Conservation (phyloP, 2,797 vertebrate species). For the Kryptolebias ocellatus region DNA sequence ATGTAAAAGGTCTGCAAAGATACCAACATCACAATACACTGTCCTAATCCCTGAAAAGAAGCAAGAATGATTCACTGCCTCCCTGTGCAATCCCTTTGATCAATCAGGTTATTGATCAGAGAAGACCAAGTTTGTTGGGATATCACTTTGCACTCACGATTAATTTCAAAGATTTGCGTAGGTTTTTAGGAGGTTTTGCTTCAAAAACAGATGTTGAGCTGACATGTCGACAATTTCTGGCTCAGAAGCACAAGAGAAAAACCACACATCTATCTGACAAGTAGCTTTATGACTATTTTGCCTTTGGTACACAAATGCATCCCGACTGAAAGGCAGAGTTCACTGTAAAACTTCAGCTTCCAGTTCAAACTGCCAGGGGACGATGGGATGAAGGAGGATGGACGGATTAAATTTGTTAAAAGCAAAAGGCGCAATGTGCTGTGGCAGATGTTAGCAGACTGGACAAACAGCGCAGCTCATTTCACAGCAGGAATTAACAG, state of each 20-base stretch:
- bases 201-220: background rate
- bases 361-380: background rate
- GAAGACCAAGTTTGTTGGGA: background rate
- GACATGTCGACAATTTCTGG: background rate
- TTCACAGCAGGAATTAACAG: background rate
- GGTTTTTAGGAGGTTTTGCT: background rate
- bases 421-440: background rate
- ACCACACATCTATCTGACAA: background rate
- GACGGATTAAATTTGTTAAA: background rate
- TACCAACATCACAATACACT: background rate
- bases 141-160: background rate
- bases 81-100: background rate
- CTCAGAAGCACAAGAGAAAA: background rate
- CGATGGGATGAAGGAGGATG: background rate
- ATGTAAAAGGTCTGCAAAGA: background rate
- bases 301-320: background rate
- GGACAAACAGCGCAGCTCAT: background rate
- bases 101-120: background rate
- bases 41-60: background rate
- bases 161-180: background rate
- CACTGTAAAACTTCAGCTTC: background rate
- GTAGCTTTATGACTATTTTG: background rate
- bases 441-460: background rate
- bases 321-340: background rate
- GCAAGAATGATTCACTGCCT: background rate